Evolutionary conservation across 2,113 vertebrate species (phyloP).

Genomic region (Mormyrus iriodes): DNA sequence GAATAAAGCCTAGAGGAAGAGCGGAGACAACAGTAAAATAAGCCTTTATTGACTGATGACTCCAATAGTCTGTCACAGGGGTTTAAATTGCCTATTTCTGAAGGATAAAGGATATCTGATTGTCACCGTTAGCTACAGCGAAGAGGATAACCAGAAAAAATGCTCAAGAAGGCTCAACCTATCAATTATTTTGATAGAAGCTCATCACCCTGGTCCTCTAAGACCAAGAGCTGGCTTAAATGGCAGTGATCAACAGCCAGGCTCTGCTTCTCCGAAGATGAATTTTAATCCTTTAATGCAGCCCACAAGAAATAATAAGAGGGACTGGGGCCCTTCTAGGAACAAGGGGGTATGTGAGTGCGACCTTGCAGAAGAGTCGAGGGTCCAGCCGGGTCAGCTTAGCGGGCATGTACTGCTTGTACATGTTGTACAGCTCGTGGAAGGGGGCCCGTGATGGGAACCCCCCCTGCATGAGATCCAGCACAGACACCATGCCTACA

Average conservation of each 20-base stretch:
- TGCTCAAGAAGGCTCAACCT: neutral
- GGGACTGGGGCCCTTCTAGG: neutral
- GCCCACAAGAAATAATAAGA: neutral
- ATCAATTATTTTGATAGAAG: neutral
- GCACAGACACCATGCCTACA: slow-evolving; percentile 92
- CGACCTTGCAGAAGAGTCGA: slow-evolving; percentile 93
- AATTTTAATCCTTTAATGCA: neutral
- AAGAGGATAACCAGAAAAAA: neutral
- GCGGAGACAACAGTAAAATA: slow-evolving; percentile 38
- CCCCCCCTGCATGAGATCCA: slow-evolving; percentile 97
- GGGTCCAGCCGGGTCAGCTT: slow-evolving; percentile 88
- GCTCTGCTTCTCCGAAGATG: neutral
- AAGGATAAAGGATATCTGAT: neutral
- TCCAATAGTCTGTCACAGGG: neutral
- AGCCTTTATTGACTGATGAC: neutral
- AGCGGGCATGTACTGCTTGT: slow-evolving; percentile 90
- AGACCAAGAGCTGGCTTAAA: neutral
- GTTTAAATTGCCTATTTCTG: neutral
- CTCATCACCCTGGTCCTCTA: neutral
- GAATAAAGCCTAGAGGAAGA: slow-evolving; percentile 79
- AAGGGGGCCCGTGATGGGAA: slow-evolving; percentile 94
- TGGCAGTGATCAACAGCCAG: neutral
- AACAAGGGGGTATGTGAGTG: neutral
- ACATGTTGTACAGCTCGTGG: slow-evolving; percentile 99
- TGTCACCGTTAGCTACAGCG: neutral